Evolutionary conservation across 2,113 vertebrate genomes (phyloP), one percentile per base, ranked within the genome.

Genomic region (Ellobius talpinus): DNA sequence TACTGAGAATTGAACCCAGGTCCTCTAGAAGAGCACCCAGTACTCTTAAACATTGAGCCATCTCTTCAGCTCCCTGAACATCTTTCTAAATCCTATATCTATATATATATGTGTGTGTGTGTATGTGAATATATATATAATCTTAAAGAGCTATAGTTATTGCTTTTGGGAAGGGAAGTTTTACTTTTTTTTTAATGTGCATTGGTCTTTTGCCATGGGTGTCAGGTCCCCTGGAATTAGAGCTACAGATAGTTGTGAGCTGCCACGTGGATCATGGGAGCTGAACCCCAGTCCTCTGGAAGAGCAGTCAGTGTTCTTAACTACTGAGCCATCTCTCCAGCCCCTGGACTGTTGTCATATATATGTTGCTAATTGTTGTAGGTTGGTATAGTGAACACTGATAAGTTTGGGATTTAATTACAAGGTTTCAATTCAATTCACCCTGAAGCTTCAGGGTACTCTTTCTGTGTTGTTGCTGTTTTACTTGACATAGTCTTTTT

Each of bases 391-490:
- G 52, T 79, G 33, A 85, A 26, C 31, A 45, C 39, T 70, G 50
- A 55, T 65, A 61, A 39, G 14, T 70, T 81, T 90, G 47, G 42
- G 68, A 55, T 81, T 94, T 94, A 66, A 86, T 89, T 94, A 58
- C 17, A 93, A 76, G 52, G 7, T 50, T 23, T 12, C 45, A 19
- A 58, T 78, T 92, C 39, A 36, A 58, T 78, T 92, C 39, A 39
- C 29, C 31, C 42, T 94, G 66, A 17, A 52, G 45, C 52, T 68
- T 42, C 14, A 89, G 23, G 70, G 29, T 23, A 42, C 63, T 33
- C 70, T 79, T 79, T 68, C 55, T 70, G n/a, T 89, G 26, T 45
- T 74, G 50, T 58, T 72, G 31, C 6, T 88, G 36, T 61, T 61
- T 74, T 89, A 24, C 55, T 90, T 79, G 42, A 42, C 45, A 29